Evolutionary conservation across 2,888 invertebrate species (phyloP), one percentile per base, ranked within the genome.

Genomic region (Biston stratarius): DNA sequence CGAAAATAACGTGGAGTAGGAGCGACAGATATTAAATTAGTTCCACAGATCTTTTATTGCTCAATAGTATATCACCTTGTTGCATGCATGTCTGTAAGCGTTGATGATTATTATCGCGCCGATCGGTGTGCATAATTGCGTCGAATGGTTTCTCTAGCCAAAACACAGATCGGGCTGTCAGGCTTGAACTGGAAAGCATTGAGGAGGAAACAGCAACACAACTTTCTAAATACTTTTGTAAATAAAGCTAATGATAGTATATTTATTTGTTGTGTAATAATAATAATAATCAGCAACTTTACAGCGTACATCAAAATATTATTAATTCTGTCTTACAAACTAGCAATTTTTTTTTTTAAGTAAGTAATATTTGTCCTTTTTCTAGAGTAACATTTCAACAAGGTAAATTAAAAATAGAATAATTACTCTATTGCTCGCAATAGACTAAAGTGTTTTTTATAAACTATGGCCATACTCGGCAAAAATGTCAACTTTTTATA

Each of bases 181-280:
- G 73, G 72, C 74, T 75, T 67, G 51, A 77, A 77, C 77, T 85
- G 77, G 89, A 88, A 89, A 90, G 88, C 83, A 81, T 82, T 79
- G 78, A 78, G 75, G 78, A 84, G 87, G 86, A 89, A 86, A 85
- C 83, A 77, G 47, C 84, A 82, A 83, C 77, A 15, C 83, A 82
- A 81, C 89, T 90, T 89, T 90, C 89, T 89, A 86, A 74, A 38
- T 38, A 38, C 77, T 79, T 81, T 66, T 60, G 61, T 60, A 57
- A 67, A 61, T 63, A 61, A 59, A 60, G 24, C 24, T 57, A 24
- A 59, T 67, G 59, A 42, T 61, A 14, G 12, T 47, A 48, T 36
- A 24, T 66, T 66, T 63, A 44, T 40, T 61, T 64, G 14, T 33
- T n/a, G 6, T n/a, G 10, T 42, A 45, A 40, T 38, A 10, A 45